Conservation (phyloP, 2,888 invertebrate species). For the Plagodis dolabraria region DNA sequence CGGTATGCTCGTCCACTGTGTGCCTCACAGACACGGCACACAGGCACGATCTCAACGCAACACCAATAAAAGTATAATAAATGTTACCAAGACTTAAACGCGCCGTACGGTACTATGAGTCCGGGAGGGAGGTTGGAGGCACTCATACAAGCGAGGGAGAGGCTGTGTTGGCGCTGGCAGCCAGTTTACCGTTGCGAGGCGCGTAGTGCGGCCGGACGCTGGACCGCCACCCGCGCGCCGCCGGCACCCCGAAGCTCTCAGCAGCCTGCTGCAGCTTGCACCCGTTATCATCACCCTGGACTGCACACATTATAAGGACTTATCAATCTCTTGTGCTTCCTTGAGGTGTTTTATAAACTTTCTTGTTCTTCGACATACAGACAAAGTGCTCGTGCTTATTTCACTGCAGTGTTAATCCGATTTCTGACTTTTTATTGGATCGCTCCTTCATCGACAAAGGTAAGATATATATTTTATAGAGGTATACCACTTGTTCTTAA, state of each 20-base stretch:
- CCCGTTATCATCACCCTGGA: conserved; percentile 47
- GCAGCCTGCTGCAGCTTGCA: conserved; percentile 39
- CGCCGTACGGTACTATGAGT: conserved; percentile 83
- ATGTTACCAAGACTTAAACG: conserved; percentile 80
- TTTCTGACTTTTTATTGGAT: conserved; percentile 80
- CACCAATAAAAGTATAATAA: conserved; percentile 79
- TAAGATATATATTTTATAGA: conserved; percentile 48
- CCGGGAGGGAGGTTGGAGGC: conserved; percentile 83
- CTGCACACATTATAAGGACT: conserved; percentile 54
- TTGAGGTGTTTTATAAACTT: conserved; percentile 59
- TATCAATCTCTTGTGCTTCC: conserved; percentile 55
- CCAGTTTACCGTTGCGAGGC: conserved; percentile 85
- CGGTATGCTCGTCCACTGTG: conserved; percentile 49
- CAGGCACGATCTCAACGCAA: conserved; percentile 58
- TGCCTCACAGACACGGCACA: conserved; percentile 63
- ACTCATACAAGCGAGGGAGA: conserved; percentile 80
- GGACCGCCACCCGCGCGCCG: conserved; percentile 78
- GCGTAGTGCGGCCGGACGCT: conserved; percentile 83
- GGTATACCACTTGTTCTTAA: too few relatives aligned
- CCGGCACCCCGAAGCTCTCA: conserved; percentile 69
- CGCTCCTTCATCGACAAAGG: conserved; percentile 67
- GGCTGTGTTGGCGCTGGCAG: conserved; percentile 77
- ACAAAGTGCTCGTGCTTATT: conserved; percentile 81
- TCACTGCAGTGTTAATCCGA: conserved; percentile 79
- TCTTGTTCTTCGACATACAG: conserved; percentile 63